Evolutionary conservation across 2,888 invertebrate genomes (phyloP).

Genomic region (Phaedon cochleariae): DNA sequence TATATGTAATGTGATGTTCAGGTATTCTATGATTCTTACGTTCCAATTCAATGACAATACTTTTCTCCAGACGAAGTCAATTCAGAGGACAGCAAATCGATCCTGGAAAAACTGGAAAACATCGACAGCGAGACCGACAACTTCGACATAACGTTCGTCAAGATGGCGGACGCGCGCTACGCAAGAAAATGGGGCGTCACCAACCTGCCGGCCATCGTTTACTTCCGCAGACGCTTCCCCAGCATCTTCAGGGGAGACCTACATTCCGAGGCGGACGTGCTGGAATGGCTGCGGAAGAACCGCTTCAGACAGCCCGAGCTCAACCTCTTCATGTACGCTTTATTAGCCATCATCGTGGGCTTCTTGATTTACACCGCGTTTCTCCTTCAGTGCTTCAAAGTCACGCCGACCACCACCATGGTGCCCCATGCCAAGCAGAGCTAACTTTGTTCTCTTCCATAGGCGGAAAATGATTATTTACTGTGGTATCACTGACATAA

Average conservation of each 20-base stretch:
- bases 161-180: slow-evolving; percentile 91
- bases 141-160: slow-evolving; percentile 92
- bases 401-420: slow-evolving; percentile 70
- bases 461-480: neutral
- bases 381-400: slow-evolving; percentile 88
- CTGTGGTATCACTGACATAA: too few relatives aligned
- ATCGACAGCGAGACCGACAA: slow-evolving; percentile 96
- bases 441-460: slow-evolving; percentile 21
- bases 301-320: slow-evolving; percentile 91
- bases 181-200: slow-evolving; percentile 95
- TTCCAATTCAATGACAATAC: neutral
- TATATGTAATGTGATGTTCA: too few relatives aligned
- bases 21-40: too few relatives aligned
- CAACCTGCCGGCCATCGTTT: slow-evolving; percentile 89
- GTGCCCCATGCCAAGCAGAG: slow-evolving; percentile 71
- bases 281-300: slow-evolving; percentile 93
- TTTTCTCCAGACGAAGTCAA: slow-evolving; percentile 77
- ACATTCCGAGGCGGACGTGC: slow-evolving; percentile 83
- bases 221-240: slow-evolving; percentile 90
- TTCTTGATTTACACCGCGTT: slow-evolving; percentile 92
- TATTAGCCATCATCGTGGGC: slow-evolving; percentile 84
- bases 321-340: slow-evolving; percentile 93
- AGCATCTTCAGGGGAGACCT: slow-evolving; percentile 88
- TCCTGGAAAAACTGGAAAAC: slow-evolving; percentile 86
- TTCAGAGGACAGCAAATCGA: slow-evolving; percentile 80